Evolutionary conservation across 2,888 invertebrate genomes (phyloP).

Genomic region (Drosophila stalkeri): DNA sequence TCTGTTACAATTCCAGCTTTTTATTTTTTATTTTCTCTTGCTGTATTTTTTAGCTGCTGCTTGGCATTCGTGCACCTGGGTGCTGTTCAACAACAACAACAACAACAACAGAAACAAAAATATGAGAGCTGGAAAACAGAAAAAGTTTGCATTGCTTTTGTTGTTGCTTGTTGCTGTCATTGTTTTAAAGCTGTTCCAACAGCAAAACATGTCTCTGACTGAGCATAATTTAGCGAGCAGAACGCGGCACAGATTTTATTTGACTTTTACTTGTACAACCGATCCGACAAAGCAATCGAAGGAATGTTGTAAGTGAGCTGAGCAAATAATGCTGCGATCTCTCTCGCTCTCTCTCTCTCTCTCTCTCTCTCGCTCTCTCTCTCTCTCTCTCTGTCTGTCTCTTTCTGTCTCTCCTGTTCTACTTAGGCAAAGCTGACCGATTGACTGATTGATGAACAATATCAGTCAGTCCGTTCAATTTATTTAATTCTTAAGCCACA

Average conservation of each 20-base stretch:
- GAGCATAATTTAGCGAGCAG: constrained; percentile 39
- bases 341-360: neutral
- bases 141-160: constrained; percentile 51
- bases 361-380: neutral
- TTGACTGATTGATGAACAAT: neutral
- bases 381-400: neutral
- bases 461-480: neutral
- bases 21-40: constrained; percentile 25
- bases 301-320: neutral
- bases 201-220: constrained; percentile 56
- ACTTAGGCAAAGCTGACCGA: neutral
- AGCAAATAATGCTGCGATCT: neutral
- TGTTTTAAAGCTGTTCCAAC: constrained; percentile 59
- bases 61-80: constrained; percentile 72
- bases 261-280: constrained; percentile 48
- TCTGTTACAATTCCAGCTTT: constrained; percentile 45
- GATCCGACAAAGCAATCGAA: constrained; percentile 11
- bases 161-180: constrained; percentile 26
- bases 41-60: constrained; percentile 2
- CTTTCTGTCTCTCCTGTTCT: neutral
- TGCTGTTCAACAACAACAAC: constrained; percentile 10
- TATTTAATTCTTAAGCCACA: neutral
- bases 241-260: constrained; percentile 53
- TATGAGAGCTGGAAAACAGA: constrained; percentile 2
- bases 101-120: neutral